Conservation (phyloP, 1,140 invertebrate genomes). For the Sycobia sp. region DNA sequence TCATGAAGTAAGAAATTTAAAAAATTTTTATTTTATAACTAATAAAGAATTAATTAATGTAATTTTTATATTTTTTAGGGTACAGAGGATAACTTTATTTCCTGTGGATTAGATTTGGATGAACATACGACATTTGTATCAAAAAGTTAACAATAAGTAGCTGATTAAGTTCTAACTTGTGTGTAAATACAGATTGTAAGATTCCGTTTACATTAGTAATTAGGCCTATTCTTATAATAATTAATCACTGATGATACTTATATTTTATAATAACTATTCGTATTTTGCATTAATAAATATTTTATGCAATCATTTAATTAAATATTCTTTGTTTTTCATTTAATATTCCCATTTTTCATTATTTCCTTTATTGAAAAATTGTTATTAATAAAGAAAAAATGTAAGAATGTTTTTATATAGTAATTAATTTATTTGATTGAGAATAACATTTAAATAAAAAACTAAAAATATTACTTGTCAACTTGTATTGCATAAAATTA, state of each 20-base stretch:
- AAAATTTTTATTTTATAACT: not conserved
- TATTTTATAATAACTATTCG: slow-evolving; percentile 13
- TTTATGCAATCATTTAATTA: slow-evolving; percentile 3
- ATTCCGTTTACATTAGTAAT: slow-evolving; percentile 13
- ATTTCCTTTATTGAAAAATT: too few relatives aligned
- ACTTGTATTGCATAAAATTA: too few relatives aligned
- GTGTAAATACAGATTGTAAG: slow-evolving; percentile 24
- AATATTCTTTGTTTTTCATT: too few relatives aligned
- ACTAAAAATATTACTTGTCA: too few relatives aligned
- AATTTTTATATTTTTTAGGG: slow-evolving; percentile 8
- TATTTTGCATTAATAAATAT: slow-evolving; percentile 28
- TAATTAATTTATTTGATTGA: too few relatives aligned
- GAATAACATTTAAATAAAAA: too few relatives aligned
- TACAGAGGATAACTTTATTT: slow-evolving; percentile 16
- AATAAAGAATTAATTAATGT: not conserved
- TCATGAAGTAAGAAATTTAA: slow-evolving; percentile 11
- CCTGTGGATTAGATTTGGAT: slow-evolving; percentile 27
- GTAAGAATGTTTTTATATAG: too few relatives aligned
- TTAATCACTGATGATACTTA: not conserved
- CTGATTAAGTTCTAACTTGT: not conserved
- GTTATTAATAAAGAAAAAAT: too few relatives aligned
- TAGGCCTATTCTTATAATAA: not conserved
- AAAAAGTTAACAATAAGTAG: slow-evolving; percentile 18
- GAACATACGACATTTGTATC: slow-evolving; percentile 7
- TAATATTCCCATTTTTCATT: too few relatives aligned